phyloP scores from a whole-genome alignment of 2,797 vertebrate genomes.

The Psittacula echo region DNA sequence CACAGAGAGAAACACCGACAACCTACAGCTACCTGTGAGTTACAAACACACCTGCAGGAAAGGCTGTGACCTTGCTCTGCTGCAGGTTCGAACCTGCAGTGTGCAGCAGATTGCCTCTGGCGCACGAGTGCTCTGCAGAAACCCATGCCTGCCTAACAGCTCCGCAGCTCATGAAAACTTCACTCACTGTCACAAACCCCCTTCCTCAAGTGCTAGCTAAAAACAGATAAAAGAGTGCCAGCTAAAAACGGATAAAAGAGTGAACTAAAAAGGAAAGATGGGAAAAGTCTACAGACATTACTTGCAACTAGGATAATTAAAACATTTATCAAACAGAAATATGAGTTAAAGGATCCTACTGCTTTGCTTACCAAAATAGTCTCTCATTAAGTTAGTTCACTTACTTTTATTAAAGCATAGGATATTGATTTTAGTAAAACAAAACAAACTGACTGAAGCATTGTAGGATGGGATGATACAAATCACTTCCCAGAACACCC shows the following conservation, averaged over 20 bases:
- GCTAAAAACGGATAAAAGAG: background rate
- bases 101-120: background rate
- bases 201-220: background rate
- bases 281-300: background rate
- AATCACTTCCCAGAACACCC: background rate
- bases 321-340: background rate
- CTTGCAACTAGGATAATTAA: background rate
- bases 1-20: background rate
- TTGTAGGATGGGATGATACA: background rate
- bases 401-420: background rate
- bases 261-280: background rate
- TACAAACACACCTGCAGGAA: background rate
- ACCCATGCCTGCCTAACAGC: background rate
- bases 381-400: background rate
- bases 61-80: background rate
- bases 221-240: background rate
- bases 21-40: background rate
- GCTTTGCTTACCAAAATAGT: background rate
- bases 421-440: background rate
- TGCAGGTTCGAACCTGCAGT: background rate
- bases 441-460: background rate
- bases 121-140: background rate
- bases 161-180: rapidly evolving
- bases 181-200: rapidly evolving
- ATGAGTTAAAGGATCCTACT: background rate